A percentile compares a stretch with the other conserved stretches of the same genome.
phyloP scores from a whole-genome alignment of 2,797 vertebrate genomes.

The Falco berigora region DNA sequence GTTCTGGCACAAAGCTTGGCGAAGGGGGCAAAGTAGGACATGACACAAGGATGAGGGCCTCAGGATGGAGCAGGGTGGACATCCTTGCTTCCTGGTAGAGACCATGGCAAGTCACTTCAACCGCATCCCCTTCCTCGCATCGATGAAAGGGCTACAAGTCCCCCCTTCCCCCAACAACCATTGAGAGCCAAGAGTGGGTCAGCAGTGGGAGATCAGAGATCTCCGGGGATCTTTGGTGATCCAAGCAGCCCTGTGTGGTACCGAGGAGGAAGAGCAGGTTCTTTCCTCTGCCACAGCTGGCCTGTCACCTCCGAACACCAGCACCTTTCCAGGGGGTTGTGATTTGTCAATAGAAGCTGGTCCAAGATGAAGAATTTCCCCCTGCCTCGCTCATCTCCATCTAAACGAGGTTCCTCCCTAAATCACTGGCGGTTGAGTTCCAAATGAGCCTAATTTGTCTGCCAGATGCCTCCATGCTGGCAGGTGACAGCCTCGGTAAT shows the following conservation, averaged over 20 bases:
- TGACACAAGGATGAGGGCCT: accelerated
- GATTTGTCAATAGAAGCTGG: constrained; percentile 34
- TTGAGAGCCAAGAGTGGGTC: not conserved
- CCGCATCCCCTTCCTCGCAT: not conserved
- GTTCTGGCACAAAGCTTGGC: not conserved
- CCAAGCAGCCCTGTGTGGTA: not conserved
- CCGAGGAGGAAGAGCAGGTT: not conserved
- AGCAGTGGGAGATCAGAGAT: not conserved
- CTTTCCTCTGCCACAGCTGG: not conserved
- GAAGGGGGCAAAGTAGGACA: not conserved
- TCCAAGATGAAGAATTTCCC: not conserved
- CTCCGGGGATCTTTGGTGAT: not conserved
- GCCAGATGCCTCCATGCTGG: not conserved
- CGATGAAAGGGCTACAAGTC: not conserved
- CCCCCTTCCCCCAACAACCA: accelerated
- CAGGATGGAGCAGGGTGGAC: not conserved
- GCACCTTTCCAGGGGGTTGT: not conserved
- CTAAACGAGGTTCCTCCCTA: constrained; percentile 37
- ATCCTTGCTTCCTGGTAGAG: not conserved
- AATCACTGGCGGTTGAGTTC: constrained; percentile 19
- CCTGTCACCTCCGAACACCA: not conserved
- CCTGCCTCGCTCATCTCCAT: constrained; percentile 46
- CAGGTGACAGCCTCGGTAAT: not conserved
- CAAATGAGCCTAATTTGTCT: constrained; percentile 23
- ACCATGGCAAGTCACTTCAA: not conserved